phyloP scores from a whole-genome alignment of 2,797 vertebrate species.

The Karalla daura region DNA sequence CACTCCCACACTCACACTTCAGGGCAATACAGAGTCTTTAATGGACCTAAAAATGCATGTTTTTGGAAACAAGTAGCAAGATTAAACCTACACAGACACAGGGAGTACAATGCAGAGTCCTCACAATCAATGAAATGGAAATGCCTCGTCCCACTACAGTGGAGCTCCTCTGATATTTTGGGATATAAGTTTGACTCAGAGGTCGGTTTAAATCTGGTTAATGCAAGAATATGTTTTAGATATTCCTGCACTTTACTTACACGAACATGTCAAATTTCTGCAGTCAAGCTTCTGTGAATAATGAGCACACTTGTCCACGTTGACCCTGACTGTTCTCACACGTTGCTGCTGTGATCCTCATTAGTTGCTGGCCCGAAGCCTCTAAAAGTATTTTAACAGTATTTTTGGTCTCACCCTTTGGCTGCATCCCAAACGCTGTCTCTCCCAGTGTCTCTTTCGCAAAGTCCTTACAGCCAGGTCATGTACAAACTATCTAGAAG shows the following conservation, averaged over 20 bases:
- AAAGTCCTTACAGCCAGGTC: constrained; percentile 31
- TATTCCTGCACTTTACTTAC: neutral
- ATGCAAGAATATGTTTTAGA: constrained; percentile 11
- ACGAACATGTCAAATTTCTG: constrained; percentile 16
- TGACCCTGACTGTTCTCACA: constrained; percentile 59
- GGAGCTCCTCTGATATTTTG: neutral
- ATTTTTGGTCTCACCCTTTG: constrained; percentile 33
- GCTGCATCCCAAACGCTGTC: constrained; percentile 32
- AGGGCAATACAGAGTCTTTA: too few species aligned
- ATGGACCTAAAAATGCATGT: too few species aligned
- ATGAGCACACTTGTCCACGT: constrained; percentile 49
- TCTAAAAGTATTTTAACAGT: constrained; percentile 20
- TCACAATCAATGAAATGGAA: too few species aligned
- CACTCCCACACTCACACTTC: too few species aligned
- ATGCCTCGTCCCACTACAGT: too few species aligned
- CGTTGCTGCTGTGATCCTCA: constrained; percentile 41
- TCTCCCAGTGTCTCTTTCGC: constrained; percentile 37
- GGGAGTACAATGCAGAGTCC: too few species aligned
- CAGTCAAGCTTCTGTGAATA: constrained; percentile 51
- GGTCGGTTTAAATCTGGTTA: neutral
- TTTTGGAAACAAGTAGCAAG: too few species aligned
- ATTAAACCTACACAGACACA: too few species aligned
- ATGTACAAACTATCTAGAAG: constrained; percentile 15
- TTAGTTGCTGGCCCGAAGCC: constrained; percentile 43
- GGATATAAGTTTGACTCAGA: neutral